These are phyloP conservation scores for Drosophila affinis DNA, from an alignment of 2,888 invertebrate species.

Conservation along the genomic window DNA sequence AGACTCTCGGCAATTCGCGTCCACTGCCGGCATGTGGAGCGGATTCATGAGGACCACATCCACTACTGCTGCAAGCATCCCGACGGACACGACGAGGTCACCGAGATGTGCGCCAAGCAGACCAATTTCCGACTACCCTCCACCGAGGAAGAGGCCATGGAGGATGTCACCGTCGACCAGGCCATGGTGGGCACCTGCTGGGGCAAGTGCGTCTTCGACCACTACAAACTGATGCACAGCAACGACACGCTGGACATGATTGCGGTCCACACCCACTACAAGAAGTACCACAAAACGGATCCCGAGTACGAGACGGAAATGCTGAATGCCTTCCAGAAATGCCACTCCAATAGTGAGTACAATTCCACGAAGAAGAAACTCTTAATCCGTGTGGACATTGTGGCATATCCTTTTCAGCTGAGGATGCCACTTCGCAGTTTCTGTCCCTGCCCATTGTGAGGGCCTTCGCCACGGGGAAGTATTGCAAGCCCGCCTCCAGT, in stretches of 20 bases:
- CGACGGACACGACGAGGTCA: constrained; percentile 69
- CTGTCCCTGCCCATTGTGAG: constrained; percentile 37
- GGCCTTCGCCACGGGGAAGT: constrained; percentile 28
- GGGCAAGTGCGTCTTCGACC: constrained; percentile 70
- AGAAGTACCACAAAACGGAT: constrained; percentile 53
- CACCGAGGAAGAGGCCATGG: constrained; percentile 59
- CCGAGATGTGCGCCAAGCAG: constrained; percentile 58
- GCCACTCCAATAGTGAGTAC: constrained; percentile 60
- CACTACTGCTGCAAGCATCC: constrained; percentile 76
- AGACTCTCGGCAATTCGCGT: constrained; percentile 17
- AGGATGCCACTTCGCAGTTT: constrained; percentile 53
- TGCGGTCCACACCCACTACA: constrained; percentile 57
- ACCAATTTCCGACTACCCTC: constrained; percentile 65
- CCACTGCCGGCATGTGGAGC: constrained; percentile 57
- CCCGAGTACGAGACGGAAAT: constrained; percentile 73
- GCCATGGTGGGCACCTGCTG: constrained; percentile 63
- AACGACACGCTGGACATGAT: constrained; percentile 54
- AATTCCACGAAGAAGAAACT: no score
- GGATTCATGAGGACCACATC: constrained; percentile 71
- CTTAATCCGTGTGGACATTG: neutral
- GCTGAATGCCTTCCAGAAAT: constrained; percentile 61
- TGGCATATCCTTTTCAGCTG: constrained; percentile 45
- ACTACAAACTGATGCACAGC: constrained; percentile 56
- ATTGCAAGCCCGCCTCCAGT: constrained; percentile 64
- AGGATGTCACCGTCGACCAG: constrained; percentile 67